Evolutionary conservation across 2,888 invertebrate species (phyloP).

Genomic region (Micoletzkya japonica): DNA sequence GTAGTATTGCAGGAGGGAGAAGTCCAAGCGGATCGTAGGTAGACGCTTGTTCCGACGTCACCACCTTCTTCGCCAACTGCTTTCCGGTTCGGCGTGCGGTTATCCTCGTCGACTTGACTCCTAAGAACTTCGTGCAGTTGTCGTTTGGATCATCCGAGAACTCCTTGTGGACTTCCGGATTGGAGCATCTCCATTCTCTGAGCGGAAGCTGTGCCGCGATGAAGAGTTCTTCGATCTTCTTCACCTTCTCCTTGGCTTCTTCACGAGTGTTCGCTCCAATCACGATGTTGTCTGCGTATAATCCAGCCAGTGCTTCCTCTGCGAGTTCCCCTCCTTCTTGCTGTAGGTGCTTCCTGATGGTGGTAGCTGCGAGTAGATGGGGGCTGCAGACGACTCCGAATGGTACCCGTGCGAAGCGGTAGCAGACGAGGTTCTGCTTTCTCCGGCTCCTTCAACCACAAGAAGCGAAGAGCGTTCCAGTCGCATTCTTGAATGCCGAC

Average conservation of each 20-base stretch:
- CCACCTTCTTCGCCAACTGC: neutral
- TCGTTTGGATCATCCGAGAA: neutral
- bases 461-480: conserved; percentile 34
- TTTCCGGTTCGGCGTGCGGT: neutral
- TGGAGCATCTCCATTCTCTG: neutral
- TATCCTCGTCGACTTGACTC: neutral
- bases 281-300: neutral
- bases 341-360: conserved; percentile 33
- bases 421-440: conserved; percentile 33
- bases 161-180: neutral
- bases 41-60: neutral
- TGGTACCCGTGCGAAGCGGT: conserved; percentile 38
- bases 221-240: neutral
- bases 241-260: neutral
- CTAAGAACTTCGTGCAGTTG: neutral
- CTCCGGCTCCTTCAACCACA: conserved; percentile 36
- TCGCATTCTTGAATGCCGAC: conserved; percentile 32
- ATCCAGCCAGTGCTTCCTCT: neutral
- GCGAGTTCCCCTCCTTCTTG: neutral
- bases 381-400: conserved; percentile 39
- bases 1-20: neutral
- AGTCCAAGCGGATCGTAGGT: neutral
- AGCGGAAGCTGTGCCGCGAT: neutral
- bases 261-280: neutral
- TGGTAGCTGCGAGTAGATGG: conserved; percentile 32